Evolutionary conservation across 2,888 invertebrate genomes (phyloP), one percentile per base, ranked within the genome.

Genomic region (Spisula subtruncata): DNA sequence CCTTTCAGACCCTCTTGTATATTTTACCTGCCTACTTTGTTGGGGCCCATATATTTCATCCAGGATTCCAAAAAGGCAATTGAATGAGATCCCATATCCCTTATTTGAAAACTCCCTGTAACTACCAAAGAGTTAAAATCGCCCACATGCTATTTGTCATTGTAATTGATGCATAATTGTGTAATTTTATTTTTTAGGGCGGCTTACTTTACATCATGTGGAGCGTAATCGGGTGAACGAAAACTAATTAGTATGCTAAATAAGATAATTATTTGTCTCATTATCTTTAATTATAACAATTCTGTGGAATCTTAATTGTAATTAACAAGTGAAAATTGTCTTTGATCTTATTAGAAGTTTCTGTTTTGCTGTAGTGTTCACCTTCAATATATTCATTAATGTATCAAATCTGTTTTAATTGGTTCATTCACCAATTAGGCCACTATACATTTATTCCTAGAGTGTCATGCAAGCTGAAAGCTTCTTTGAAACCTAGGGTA

Each of bases 231-330:
- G 16, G 32, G 8, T 32, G 18, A 32, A 32, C 32, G 29, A 35
- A 75, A 75, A 35, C 75, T 75, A 35, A 75, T 75, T 75, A 32
- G 75, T 35, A 32, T 14, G 20, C 35, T 14, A 14, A 35, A 75
- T 75, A 20, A 35, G 75, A 35, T 75, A 75, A 75, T 75, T 75
- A 35, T 75, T 75, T 35, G 35, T 32, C 6, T 75, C 32, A 75
- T 75, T 75, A 35, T 75, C 75, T 75, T 66, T 25, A 25, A 66
- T 66, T 66, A 25, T 25, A 25, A 25, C 25, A 51, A 41, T 41
- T 56, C 18, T 25, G 60, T 10, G 10, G 60, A 51, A 66, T 25
- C 60, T 66, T 41, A 25, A 66, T 66, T 66, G 16, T 25, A 66
- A 25, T 66, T 25, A 66, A 66, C 60, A 66, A 66, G 20, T 10